Conservation (phyloP, 2,888 invertebrate species). For the Galerucella calmariensis region DNA sequence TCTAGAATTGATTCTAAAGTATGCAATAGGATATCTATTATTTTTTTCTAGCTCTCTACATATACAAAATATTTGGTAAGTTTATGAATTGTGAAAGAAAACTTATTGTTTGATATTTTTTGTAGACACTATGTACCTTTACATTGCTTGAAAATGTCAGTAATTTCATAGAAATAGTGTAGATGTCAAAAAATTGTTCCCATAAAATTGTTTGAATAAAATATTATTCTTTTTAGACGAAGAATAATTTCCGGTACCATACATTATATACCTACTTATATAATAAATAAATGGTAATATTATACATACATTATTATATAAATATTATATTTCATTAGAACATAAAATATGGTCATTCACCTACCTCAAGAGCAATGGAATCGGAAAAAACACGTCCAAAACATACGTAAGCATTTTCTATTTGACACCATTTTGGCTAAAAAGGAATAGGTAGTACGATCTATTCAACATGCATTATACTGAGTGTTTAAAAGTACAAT, state of each 20-base stretch:
- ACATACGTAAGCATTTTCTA: conserved; percentile 55
- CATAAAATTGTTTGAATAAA: background rate
- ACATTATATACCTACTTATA: conserved; percentile 5
- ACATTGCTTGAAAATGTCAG: too few relatives aligned
- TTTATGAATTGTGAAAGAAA: background rate
- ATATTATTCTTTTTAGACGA: background rate
- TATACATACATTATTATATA: conserved; percentile 25
- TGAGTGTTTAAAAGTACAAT: conserved; percentile 18
- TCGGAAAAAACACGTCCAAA: conserved; percentile 47
- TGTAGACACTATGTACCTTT: too few relatives aligned
- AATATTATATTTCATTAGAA: conserved; percentile 36
- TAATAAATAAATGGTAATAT: conserved; percentile 12
- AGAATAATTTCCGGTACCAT: conserved; percentile 20
- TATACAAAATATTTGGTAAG: too few relatives aligned
- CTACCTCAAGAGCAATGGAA: conserved; percentile 43
- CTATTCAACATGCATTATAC: conserved; percentile 13
- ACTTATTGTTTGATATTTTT: background rate
- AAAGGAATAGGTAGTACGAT: conserved; percentile 25
- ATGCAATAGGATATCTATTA: too few relatives aligned
- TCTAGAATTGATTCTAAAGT: too few relatives aligned
- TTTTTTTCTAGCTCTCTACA: too few relatives aligned
- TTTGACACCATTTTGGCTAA: conserved; percentile 50
- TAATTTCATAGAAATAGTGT: too few relatives aligned
- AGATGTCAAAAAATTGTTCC: too few relatives aligned
- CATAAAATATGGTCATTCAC: conserved; percentile 46